Conservation (phyloP, 2,888 invertebrate species). For the Noctua janthe region DNA sequence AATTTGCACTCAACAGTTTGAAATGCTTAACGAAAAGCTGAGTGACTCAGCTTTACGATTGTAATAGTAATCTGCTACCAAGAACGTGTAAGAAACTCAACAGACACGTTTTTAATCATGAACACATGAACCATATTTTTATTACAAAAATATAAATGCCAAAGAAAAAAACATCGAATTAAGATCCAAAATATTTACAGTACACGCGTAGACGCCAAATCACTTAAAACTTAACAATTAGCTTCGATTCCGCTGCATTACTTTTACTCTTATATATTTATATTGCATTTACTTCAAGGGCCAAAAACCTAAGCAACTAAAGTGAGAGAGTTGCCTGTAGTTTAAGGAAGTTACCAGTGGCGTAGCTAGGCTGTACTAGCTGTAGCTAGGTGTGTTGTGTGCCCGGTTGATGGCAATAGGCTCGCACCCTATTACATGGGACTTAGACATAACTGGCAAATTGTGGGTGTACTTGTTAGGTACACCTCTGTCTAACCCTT, state of each 20-base stretch:
- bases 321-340: not conserved
- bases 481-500: too few species aligned
- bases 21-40: slow-evolving; percentile 8
- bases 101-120: not conserved
- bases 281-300: not conserved
- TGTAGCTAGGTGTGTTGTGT: too few species aligned
- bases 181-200: slow-evolving; percentile 13
- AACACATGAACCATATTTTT: not conserved
- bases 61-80: not conserved
- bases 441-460: too few species aligned
- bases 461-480: too few species aligned
- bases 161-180: not conserved
- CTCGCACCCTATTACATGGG: too few species aligned
- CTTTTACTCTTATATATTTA: not conserved
- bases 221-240: slow-evolving; percentile 17
- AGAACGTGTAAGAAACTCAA: not conserved
- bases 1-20: slow-evolving; percentile 14
- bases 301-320: not conserved
- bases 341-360: slow-evolving; percentile 6
- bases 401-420: too few species aligned
- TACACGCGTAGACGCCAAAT: slow-evolving; percentile 4
- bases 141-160: not conserved
- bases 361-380: not conserved
- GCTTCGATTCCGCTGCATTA: slow-evolving; percentile 4
- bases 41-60: not conserved